Evolutionary conservation across 2,888 invertebrate genomes (phyloP).

Genomic region (Marronus borbonicus): DNA sequence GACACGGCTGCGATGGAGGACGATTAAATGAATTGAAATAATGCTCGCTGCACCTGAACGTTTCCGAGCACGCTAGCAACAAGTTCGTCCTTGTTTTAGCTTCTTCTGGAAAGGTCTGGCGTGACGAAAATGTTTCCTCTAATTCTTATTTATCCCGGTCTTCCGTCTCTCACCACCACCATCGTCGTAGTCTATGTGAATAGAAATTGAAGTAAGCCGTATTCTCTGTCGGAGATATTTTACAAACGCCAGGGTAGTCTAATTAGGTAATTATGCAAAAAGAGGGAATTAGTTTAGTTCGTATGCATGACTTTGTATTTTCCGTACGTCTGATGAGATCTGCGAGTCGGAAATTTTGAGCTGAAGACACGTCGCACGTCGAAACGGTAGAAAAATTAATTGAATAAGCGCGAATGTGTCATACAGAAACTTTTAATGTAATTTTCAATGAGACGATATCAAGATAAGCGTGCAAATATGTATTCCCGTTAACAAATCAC

Average conservation of each 20-base stretch:
- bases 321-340: background rate
- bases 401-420: too few relatives aligned
- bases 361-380: too few relatives aligned
- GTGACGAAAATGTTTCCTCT: background rate
- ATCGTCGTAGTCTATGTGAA: background rate
- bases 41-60: conserved; percentile 32
- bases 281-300: conserved; percentile 24
- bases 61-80: conserved; percentile 35
- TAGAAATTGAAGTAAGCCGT: conserved; percentile 3
- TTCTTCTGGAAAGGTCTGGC: background rate
- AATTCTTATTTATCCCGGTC: background rate
- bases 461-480: too few relatives aligned
- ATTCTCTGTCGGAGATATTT: conserved; percentile 1
- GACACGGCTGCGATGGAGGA: background rate
- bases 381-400: too few relatives aligned
- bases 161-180: background rate
- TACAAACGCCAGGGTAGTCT: conserved; percentile 1
- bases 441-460: too few relatives aligned
- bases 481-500: too few relatives aligned
- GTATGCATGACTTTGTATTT: conserved; percentile 10
- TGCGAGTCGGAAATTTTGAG: too few relatives aligned
- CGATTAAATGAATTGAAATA: conserved; percentile 43
- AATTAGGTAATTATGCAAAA: conserved; percentile 14
- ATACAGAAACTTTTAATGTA: too few relatives aligned
- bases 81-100: conserved; percentile 28